phyloP scores from a whole-genome alignment of 1,140 invertebrate genomes.

The Drosophila novamexicana region DNA sequence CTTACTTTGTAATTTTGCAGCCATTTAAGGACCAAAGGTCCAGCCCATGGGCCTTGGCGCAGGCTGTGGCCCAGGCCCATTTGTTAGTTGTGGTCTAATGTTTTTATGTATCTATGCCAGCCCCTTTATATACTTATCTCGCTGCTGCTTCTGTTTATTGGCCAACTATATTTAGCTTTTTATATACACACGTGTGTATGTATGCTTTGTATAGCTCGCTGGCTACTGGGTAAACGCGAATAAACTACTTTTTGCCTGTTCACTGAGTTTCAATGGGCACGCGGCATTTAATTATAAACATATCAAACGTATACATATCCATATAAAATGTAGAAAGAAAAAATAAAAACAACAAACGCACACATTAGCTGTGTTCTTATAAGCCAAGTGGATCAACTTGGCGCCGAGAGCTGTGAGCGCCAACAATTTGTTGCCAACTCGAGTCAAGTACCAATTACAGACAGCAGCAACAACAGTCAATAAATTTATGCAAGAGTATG shows the following conservation, averaged over 20 bases:
- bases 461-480: slow-evolving; percentile 7
- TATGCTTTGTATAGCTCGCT: slow-evolving; percentile 28
- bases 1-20: slow-evolving; percentile 46
- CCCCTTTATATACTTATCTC: slow-evolving; percentile 19
- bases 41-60: neutral
- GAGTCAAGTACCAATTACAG: slow-evolving; percentile 53
- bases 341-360: neutral
- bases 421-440: slow-evolving; percentile 32
- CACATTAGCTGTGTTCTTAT: slow-evolving; percentile 36
- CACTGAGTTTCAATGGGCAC: slow-evolving; percentile 72
- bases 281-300: slow-evolving; percentile 62
- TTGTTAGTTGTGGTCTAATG: slow-evolving; percentile 54
- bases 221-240: slow-evolving; percentile 48
- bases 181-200: neutral
- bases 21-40: slow-evolving; percentile 47
- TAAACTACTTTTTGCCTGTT: slow-evolving; percentile 80
- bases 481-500: slow-evolving; percentile 34
- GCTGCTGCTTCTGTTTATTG: slow-evolving; percentile 9
- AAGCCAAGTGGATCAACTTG: slow-evolving; percentile 15
- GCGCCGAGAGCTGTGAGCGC: neutral
- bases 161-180: slow-evolving; percentile 66
- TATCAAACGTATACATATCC: slow-evolving; percentile 51
- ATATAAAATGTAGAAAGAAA: slow-evolving; percentile 2
- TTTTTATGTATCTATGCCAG: slow-evolving; percentile 1
- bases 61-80: slow-evolving; percentile 39